A percentile compares a stretch with the other conserved stretches of the same genome.
Conservation (phyloP, 2,113 vertebrate genomes). For the Hippopotamus amphibius region DNA sequence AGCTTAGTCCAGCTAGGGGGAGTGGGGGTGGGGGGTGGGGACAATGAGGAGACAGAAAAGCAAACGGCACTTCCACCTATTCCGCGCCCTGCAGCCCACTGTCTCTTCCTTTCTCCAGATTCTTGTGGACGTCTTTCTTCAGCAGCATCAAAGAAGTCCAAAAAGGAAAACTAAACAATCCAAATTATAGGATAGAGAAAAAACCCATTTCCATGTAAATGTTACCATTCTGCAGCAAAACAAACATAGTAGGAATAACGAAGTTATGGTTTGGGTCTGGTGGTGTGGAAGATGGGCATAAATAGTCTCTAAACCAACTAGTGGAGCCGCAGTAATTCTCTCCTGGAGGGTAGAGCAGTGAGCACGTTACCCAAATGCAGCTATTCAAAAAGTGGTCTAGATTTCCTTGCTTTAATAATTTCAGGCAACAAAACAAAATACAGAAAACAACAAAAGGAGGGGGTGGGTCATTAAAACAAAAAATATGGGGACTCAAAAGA, state of each 20-base stretch:
- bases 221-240: conserved; percentile 68
- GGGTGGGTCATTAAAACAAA: background rate
- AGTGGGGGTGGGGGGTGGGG: background rate
- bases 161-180: conserved; percentile 80
- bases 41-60: background rate
- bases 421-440: conserved; percentile 30
- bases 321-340: background rate
- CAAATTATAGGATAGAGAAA: conserved; percentile 78
- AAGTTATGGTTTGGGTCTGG: conserved; percentile 75
- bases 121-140: conserved; percentile 71
- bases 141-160: conserved; percentile 76
- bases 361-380: background rate
- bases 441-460: background rate
- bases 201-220: conserved; percentile 74
- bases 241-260: conserved; percentile 50
- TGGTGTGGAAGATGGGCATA: conserved; percentile 42
- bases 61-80: background rate
- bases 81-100: background rate
- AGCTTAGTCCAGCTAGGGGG: background rate
- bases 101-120: conserved; percentile 64
- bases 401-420: background rate
- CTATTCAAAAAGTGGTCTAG: background rate
- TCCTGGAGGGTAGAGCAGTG: background rate
- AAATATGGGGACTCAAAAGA: background rate
- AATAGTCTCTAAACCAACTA: conserved; percentile 58